Percentiles rank a stretch among this genome's conserved stretches.
phyloP scores from a whole-genome alignment of 2,797 vertebrate genomes.

The Mycteria americana region DNA sequence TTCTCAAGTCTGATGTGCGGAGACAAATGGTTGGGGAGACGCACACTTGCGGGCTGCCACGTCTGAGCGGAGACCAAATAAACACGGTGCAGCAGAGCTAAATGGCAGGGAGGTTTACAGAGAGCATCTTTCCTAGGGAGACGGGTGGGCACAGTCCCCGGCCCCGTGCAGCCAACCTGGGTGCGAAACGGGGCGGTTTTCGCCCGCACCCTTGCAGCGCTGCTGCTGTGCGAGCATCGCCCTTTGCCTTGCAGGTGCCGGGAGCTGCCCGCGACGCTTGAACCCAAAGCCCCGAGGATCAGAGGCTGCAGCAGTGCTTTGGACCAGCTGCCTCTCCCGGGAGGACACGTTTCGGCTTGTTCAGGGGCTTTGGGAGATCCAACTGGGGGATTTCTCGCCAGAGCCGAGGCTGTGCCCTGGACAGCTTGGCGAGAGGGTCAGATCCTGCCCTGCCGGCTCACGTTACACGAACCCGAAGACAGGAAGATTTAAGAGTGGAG shows the following conservation, averaged over 20 bases:
- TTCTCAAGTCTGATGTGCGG: not conserved
- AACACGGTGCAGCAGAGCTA: not conserved
- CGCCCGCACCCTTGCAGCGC: not conserved
- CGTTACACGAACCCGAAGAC: slow-evolving; percentile 76
- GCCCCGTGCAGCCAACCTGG: not conserved
- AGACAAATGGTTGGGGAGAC: not conserved
- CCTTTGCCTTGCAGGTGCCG: not conserved
- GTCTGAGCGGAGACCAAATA: not conserved
- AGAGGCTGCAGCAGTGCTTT: not conserved
- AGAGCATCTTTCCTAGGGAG: not conserved
- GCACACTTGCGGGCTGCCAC: not conserved
- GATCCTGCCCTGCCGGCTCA: slow-evolving; percentile 69
- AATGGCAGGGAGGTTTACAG: not conserved
- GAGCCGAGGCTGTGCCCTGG: slow-evolving; percentile 8
- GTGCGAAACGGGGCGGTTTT: not conserved
- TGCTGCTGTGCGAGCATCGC: not conserved
- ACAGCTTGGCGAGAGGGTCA: slow-evolving; percentile 66
- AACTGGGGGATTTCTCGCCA: not conserved
- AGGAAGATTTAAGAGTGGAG: slow-evolving; percentile 80
- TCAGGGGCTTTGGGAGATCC: not conserved
- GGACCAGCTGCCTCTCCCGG: not conserved
- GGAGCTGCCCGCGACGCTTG: not conserved
- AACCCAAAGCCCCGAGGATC: rapidly evolving
- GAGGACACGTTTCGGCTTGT: not conserved
- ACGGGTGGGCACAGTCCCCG: not conserved